Percentiles rank a stretch among this genome's conserved stretches.
phyloP scores from a whole-genome alignment of 2,888 invertebrate genomes.

The Acleris laterana region DNA sequence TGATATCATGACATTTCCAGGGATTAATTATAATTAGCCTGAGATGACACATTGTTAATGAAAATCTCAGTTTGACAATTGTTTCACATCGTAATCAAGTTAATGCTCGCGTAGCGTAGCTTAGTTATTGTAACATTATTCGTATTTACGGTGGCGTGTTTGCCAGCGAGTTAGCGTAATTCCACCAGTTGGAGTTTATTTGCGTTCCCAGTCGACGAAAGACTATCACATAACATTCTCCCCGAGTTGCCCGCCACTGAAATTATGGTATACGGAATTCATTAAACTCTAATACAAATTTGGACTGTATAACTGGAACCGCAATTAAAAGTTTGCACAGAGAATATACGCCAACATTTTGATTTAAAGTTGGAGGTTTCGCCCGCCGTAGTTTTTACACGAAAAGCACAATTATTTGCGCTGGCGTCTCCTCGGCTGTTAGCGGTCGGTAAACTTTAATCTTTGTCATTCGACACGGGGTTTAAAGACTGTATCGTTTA shows the following conservation, averaged over 20 bases:
- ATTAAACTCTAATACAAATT: conserved; percentile 76
- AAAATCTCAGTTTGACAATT: not conserved
- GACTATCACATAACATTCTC: conserved; percentile 53
- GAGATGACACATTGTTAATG: not conserved
- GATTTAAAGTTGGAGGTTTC: conserved; percentile 74
- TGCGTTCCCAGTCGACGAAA: conserved; percentile 48
- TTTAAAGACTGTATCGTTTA: too few species aligned
- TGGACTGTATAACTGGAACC: conserved; percentile 71
- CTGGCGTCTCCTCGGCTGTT: conserved; percentile 22
- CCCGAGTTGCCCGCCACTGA: conserved; percentile 50
- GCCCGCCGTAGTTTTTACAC: conserved; percentile 37
- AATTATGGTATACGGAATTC: conserved; percentile 66
- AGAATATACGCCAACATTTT: conserved; percentile 74
- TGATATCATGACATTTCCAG: too few species aligned
- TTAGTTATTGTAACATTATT: conserved; percentile 25
- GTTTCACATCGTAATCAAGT: conserved; percentile 5
- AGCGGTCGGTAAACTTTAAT: conserved; percentile 7
- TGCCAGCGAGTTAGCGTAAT: conserved; percentile 34
- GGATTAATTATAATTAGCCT: too few species aligned
- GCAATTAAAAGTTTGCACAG: conserved; percentile 80
- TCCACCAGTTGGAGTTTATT: conserved; percentile 47
- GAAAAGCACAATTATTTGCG: conserved; percentile 37
- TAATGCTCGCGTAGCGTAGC: conserved; percentile 7
- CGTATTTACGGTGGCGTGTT: conserved; percentile 21
- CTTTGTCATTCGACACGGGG: not conserved